Evolutionary conservation across 1,140 invertebrate species (phyloP).

Genomic region (Penaeus indicus): DNA sequence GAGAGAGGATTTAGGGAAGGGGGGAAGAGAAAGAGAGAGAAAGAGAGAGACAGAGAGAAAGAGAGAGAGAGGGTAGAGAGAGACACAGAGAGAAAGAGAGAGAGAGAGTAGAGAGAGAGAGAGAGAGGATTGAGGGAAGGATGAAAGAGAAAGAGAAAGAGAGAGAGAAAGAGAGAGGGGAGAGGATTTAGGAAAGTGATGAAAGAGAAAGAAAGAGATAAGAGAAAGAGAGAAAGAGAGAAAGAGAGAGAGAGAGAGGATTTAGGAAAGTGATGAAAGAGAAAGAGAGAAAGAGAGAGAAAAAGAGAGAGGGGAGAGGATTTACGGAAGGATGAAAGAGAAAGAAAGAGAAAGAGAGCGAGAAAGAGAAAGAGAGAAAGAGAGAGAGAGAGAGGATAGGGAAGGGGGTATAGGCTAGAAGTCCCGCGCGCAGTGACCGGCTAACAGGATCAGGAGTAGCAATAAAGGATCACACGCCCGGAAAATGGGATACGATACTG

Average conservation of each 20-base stretch:
- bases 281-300: neutral
- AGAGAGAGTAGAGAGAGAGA: neutral
- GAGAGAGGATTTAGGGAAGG: neutral
- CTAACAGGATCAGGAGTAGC: conserved; percentile 59
- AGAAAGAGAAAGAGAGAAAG: neutral
- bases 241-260: no score
- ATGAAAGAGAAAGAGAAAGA: neutral
- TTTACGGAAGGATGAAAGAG: neutral
- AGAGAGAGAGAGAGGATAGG: neutral
- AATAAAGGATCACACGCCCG: conserved; percentile 60
- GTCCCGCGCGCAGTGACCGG: conserved; percentile 45
- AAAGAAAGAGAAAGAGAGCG: neutral
- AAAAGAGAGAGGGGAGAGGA: neutral
- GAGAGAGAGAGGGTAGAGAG: neutral
- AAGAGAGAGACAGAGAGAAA: neutral
- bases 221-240: neutral
- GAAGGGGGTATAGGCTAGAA: neutral
- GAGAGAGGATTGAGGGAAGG: neutral
- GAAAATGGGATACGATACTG: conserved; percentile 58
- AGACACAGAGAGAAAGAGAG: no score
- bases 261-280: neutral
- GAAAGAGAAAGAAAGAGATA: no score
- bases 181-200: no score
- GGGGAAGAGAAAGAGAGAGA: neutral
- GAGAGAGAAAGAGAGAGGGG: neutral